Conservation (phyloP, 2,113 vertebrate genomes). For the Lepisosteus oculatus region DNA sequence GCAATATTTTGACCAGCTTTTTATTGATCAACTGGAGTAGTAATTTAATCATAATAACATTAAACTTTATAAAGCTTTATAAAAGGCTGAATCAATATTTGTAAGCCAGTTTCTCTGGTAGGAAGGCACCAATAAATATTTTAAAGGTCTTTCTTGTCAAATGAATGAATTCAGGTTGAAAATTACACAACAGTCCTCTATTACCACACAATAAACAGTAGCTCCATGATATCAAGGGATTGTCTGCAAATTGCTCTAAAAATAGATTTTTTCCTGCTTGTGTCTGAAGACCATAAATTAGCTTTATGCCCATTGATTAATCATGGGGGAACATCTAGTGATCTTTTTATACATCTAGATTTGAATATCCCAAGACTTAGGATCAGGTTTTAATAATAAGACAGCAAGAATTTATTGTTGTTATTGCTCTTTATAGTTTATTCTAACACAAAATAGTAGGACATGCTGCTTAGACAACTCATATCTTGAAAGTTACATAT, state of each 20-base stretch:
- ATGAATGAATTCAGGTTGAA: conserved; percentile 57
- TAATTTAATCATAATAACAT: no score
- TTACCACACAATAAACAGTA: conserved; percentile 40
- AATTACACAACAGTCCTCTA: conserved; percentile 45
- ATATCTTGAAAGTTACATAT: no score
- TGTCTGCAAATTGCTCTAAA: conserved; percentile 48
- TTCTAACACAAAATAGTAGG: no score
- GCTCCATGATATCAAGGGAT: conserved; percentile 58
- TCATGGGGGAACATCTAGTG: conserved; percentile 53
- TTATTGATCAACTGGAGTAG: no score
- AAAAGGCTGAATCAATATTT: conserved; percentile 64
- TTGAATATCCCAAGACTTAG: conserved; percentile 43
- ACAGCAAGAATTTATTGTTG: no score
- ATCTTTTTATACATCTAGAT: conserved; percentile 54
- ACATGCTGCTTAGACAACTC: neutral
- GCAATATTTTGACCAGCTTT: no score
- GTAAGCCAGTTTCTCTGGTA: conserved; percentile 60
- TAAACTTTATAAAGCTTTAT: conserved; percentile 43
- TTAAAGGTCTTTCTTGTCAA: conserved; percentile 52
- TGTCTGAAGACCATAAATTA: conserved; percentile 26
- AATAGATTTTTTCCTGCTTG: neutral
- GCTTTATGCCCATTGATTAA: conserved; percentile 58
- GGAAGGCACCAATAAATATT: conserved; percentile 35
- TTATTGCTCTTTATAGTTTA: no score
- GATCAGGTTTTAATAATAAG: conserved; percentile 2